Percentiles rank a stretch among this genome's conserved stretches.
Conservation (phyloP, 1,140 invertebrate genomes). For the Bicyclus anynana region DNA sequence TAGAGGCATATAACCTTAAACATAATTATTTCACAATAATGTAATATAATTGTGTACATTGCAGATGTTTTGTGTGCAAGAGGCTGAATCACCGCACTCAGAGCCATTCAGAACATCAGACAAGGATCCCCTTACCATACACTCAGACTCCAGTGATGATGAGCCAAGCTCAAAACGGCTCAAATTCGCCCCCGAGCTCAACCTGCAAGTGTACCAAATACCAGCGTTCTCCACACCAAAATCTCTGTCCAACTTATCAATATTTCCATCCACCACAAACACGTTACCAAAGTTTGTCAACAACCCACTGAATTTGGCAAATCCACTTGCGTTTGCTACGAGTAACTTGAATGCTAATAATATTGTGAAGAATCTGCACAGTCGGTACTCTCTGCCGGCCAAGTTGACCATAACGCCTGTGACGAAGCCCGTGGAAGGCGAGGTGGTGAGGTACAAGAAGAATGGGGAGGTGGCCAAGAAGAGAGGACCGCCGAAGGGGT, state of each 20-base stretch:
- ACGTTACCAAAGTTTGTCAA: constrained; percentile 64
- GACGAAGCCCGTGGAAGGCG: constrained; percentile 36
- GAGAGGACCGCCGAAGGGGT: constrained; percentile 61
- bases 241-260: constrained; percentile 32
- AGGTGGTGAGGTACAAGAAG: constrained; percentile 62
- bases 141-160: constrained; percentile 58
- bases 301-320: constrained; percentile 64
- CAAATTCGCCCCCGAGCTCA: constrained; percentile 48
- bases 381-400: constrained; percentile 54
- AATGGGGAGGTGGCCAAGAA: constrained; percentile 68
- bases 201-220: constrained; percentile 66
- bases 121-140: constrained; percentile 48
- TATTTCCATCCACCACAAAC: constrained; percentile 39
- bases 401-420: constrained; percentile 64
- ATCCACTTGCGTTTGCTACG: constrained; percentile 49
- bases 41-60: too few relatives aligned
- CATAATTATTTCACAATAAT: too few relatives aligned
- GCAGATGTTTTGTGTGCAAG: constrained; percentile 71
- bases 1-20: too few relatives aligned
- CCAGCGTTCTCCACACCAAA: constrained; percentile 55
- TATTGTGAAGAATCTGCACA: constrained; percentile 52
- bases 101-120: constrained; percentile 46
- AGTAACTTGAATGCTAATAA: constrained; percentile 39
- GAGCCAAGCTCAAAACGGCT: constrained; percentile 53
- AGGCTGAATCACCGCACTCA: constrained; percentile 41